These are phyloP conservation scores for Miltochrista miniata DNA, from an alignment of 2,888 invertebrate species.

Conservation along the genomic window DNA sequence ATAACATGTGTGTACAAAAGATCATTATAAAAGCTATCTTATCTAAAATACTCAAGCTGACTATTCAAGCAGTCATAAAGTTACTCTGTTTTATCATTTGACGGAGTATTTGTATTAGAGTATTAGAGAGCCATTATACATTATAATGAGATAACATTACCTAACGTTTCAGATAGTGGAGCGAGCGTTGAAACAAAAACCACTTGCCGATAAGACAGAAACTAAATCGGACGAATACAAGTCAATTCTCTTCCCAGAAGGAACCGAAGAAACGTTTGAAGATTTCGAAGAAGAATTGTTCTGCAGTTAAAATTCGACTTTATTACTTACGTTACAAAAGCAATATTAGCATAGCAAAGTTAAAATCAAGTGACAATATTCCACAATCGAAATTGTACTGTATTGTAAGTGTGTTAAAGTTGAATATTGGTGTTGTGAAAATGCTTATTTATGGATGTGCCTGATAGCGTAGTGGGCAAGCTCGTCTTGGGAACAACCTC, in stretches of 20 bases:
- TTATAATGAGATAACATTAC: neutral
- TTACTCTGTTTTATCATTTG: too few relatives aligned
- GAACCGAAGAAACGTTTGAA: conserved; percentile 69
- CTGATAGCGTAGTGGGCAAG: conserved; percentile 85
- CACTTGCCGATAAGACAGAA: conserved; percentile 64
- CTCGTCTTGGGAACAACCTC: conserved; percentile 79
- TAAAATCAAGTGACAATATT: neutral
- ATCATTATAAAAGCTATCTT: too few relatives aligned
- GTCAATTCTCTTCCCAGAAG: conserved; percentile 86
- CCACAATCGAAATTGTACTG: neutral
- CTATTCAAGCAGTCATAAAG: too few relatives aligned
- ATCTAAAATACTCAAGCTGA: too few relatives aligned
- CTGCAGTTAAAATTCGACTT: conserved; percentile 60
- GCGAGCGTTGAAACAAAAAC: conserved; percentile 80
- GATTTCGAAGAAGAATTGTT: conserved; percentile 87
- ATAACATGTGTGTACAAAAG: too few relatives aligned
- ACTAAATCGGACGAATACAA: conserved; percentile 71
- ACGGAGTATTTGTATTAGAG: too few relatives aligned
- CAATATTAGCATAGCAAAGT: neutral
- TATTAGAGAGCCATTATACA: too few relatives aligned
- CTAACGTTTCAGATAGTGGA: conserved; percentile 77
- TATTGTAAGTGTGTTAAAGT: neutral
- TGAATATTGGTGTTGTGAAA: conserved; percentile 9
- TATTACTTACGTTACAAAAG: neutral
- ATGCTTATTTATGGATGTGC: conserved; percentile 75